These are phyloP conservation scores for Nyctibius grandis DNA, from an alignment of 2,797 vertebrate species.

Conservation along the genomic window DNA sequence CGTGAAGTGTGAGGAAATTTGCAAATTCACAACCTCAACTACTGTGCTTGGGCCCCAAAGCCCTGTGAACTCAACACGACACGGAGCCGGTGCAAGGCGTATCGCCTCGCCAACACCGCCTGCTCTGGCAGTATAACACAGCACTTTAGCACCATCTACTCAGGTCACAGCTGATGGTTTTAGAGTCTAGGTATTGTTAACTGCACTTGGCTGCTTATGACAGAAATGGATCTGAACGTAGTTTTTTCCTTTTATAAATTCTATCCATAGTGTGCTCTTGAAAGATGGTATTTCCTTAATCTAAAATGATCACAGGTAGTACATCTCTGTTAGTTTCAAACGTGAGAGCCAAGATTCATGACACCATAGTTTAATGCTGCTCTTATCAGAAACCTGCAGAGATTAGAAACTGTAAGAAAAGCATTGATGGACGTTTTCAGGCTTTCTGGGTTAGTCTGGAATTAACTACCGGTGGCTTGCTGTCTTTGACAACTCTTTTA, in stretches of 20 bases:
- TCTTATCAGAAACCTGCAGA: slow-evolving; percentile 56
- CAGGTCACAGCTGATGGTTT: neutral
- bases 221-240: neutral
- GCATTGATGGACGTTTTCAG: slow-evolving; percentile 7
- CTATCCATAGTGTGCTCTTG: neutral
- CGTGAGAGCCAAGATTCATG: slow-evolving; percentile 19
- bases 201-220: neutral
- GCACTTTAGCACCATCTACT: neutral
- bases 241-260: neutral
- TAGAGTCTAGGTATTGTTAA: neutral
- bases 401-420: slow-evolving; percentile 43
- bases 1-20: neutral
- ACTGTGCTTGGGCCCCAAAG: neutral
- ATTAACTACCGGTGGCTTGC: slow-evolving; percentile 22
- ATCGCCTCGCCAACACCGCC: accelerated
- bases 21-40: neutral
- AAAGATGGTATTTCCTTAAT: slow-evolving; percentile 39
- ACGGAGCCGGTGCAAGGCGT: accelerated
- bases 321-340: slow-evolving; percentile 47
- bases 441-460: slow-evolving; percentile 34
- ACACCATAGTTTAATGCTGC: slow-evolving; percentile 21
- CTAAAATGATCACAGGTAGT: slow-evolving; percentile 47
- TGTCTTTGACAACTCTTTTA: slow-evolving; percentile 48
- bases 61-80: neutral
- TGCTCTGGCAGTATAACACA: neutral